phyloP scores from a whole-genome alignment of 2,113 vertebrate genomes.

The Cercocebus atys region DNA sequence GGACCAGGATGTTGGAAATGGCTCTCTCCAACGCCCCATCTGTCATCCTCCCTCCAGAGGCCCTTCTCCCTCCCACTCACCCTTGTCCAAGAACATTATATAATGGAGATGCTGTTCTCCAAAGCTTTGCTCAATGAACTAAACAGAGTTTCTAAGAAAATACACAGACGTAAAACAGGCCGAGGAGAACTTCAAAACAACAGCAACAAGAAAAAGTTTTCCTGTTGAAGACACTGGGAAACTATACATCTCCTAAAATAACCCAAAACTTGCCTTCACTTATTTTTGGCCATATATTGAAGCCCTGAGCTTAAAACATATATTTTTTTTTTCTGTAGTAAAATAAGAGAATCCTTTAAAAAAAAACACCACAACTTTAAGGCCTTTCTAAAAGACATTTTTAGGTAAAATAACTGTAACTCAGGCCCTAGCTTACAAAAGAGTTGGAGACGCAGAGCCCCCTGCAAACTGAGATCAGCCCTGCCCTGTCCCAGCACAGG shows the following conservation, averaged over 20 bases:
- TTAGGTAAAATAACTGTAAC: neutral
- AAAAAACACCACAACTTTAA: neutral
- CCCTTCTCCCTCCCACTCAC: no score
- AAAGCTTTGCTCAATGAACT: neutral
- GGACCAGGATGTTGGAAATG: neutral
- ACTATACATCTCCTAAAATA: conserved; percentile 2
- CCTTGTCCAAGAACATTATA: neutral
- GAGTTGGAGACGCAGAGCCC: neutral
- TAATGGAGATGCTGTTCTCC: neutral
- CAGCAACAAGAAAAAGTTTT: neutral
- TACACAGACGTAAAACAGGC: neutral
- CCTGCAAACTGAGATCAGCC: neutral
- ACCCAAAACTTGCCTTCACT: neutral
- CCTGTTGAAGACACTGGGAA: neutral
- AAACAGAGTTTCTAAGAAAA: conserved; percentile 4
- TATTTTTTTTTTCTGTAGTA: neutral
- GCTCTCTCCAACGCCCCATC: neutral
- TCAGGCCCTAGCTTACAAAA: neutral
- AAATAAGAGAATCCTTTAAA: neutral
- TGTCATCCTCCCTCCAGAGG: neutral
- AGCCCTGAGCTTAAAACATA: neutral
- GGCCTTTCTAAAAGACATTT: neutral
- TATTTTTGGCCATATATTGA: neutral
- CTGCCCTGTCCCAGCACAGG: neutral
- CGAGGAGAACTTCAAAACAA: neutral